These are phyloP conservation scores for Cantharis rufa DNA, from an alignment of 2,888 invertebrate genomes.

Conservation along the genomic window DNA sequence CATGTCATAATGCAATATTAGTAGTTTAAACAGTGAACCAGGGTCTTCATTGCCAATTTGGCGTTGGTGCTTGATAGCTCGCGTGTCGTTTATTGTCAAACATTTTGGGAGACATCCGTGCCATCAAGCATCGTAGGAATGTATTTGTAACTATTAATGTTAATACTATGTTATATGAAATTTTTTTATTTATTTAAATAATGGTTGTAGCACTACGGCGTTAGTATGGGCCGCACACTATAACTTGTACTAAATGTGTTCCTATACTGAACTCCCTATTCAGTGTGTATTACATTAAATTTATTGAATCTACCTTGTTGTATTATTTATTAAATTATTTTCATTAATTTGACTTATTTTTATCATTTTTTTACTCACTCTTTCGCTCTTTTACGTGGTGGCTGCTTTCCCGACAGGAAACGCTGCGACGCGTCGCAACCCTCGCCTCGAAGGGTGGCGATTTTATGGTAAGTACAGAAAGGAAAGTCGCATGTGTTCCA, in stretches of 20 bases:
- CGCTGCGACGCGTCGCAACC: neutral
- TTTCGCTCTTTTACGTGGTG: neutral
- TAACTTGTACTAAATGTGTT: slow-evolving; percentile 52
- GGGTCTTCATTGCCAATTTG: slow-evolving; percentile 45
- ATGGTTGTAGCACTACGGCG: slow-evolving; percentile 55
- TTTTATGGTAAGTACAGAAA: neutral
- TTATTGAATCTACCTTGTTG: slow-evolving; percentile 43
- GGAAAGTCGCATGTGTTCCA: neutral
- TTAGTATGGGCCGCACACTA: slow-evolving; percentile 52
- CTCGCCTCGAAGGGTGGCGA: neutral
- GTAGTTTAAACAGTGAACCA: slow-evolving; percentile 53
- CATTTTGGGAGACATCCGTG: slow-evolving; percentile 22
- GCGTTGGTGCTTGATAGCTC: slow-evolving; percentile 31
- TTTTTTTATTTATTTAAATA: slow-evolving; percentile 50
- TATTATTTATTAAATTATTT: slow-evolving; percentile 3
- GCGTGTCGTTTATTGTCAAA: slow-evolving; percentile 7
- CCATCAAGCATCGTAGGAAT: slow-evolving; percentile 38
- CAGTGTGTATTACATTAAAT: slow-evolving; percentile 56
- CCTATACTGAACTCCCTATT: slow-evolving; percentile 55
- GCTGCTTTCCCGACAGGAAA: neutral
- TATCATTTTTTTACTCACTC: neutral
- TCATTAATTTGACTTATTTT: neutral
- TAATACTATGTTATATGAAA: slow-evolving; percentile 53
- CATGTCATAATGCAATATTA: slow-evolving; percentile 48
- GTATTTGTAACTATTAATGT: slow-evolving; percentile 53